A percentile compares a stretch with the other conserved stretches of the same genome.
These are phyloP conservation scores for Salpingus planirostris DNA, from an alignment of 2,888 invertebrate species.

Conservation along the genomic window DNA sequence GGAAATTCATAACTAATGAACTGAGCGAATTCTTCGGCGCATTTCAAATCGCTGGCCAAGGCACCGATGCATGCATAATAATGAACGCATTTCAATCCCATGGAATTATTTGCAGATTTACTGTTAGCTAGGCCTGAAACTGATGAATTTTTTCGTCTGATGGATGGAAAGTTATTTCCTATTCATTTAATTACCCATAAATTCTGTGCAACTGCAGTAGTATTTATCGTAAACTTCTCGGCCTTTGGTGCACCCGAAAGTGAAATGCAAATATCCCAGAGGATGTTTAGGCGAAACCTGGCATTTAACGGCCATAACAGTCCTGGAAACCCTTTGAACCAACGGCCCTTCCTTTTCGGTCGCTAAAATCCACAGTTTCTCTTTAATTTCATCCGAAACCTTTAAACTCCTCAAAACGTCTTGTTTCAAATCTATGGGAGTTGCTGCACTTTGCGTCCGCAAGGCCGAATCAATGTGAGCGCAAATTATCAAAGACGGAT, in stretches of 20 bases:
- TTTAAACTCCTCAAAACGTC: slow-evolving; percentile 51
- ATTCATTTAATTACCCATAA: slow-evolving; percentile 17
- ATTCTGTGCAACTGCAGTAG: slow-evolving; percentile 28
- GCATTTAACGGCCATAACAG: slow-evolving; percentile 63
- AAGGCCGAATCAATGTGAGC: slow-evolving; percentile 57
- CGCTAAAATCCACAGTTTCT: slow-evolving; percentile 51
- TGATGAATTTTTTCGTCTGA: slow-evolving; percentile 7
- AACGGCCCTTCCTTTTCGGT: slow-evolving; percentile 53
- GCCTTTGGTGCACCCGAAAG: slow-evolving; percentile 47
- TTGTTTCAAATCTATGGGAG: slow-evolving; percentile 51
- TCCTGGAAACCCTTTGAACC: slow-evolving; percentile 61
- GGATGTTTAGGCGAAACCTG: slow-evolving; percentile 57
- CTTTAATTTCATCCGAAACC: slow-evolving; percentile 50
- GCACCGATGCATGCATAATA: slow-evolving; percentile 64
- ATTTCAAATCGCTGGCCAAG: slow-evolving; percentile 55
- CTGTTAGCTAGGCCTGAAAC: slow-evolving; percentile 13
- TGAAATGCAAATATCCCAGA: slow-evolving; percentile 61
- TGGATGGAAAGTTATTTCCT: slow-evolving; percentile 1
- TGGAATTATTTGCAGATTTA: slow-evolving; percentile 10
- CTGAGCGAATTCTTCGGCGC: slow-evolving; percentile 53
- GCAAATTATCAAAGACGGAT: slow-evolving; percentile 28
- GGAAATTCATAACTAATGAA: slow-evolving; percentile 47
- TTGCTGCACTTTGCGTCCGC: slow-evolving; percentile 52
- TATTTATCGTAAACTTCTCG: slow-evolving; percentile 41
- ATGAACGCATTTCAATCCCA: slow-evolving; percentile 50